These are phyloP conservation scores for Pterocles gutturalis DNA, from an alignment of 2,113 vertebrate genomes.

Conservation along the genomic window DNA sequence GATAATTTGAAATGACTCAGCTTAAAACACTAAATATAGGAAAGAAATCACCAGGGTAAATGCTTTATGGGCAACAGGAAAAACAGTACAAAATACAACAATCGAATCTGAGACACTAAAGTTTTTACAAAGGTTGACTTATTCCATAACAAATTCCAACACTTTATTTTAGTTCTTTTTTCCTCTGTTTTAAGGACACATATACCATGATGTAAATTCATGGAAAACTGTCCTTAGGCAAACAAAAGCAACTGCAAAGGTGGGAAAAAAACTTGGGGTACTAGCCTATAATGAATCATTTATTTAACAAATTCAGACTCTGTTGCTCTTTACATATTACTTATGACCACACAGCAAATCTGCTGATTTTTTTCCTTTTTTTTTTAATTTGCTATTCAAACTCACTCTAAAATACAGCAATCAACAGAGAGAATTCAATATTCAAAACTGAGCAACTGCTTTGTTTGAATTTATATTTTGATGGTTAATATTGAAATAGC, in stretches of 20 bases:
- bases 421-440: neutral
- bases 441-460: neutral
- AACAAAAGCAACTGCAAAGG: neutral
- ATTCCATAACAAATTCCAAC: neutral
- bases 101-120: neutral
- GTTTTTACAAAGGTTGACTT: neutral
- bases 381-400: neutral
- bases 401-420: neutral
- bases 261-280: neutral
- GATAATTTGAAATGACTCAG: neutral
- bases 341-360: neutral
- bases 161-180: neutral
- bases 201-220: neutral
- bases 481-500: neutral
- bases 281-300: neutral
- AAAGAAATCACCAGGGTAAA: neutral
- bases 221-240: neutral
- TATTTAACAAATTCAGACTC: neutral
- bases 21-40: neutral
- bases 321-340: neutral
- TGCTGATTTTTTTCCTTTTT: accelerated
- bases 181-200: neutral
- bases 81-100: neutral
- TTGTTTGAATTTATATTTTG: neutral
- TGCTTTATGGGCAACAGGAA: neutral